Percentiles rank a stretch among this genome's conserved stretches.
phyloP scores from a whole-genome alignment of 2,113 vertebrate species.

The Zosterops japonicus region DNA sequence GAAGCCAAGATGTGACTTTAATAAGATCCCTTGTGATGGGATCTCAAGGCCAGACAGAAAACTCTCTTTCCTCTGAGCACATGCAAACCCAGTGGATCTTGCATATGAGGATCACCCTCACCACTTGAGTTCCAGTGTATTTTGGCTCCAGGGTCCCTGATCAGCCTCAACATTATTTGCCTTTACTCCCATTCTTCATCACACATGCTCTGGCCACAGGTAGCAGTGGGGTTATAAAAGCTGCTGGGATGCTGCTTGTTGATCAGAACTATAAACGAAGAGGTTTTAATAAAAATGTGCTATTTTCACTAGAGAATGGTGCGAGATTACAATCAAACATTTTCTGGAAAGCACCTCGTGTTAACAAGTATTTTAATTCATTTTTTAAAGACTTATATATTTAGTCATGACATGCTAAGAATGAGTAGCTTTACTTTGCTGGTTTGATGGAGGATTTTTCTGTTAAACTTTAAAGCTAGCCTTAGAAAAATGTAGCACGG shows the following conservation, averaged over 20 bases:
- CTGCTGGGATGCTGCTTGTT: too few relatives aligned
- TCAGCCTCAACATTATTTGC: neutral
- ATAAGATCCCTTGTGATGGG: neutral
- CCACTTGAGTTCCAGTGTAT: fast-evolving
- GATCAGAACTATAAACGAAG: neutral
- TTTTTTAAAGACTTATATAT: neutral
- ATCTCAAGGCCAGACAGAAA: neutral
- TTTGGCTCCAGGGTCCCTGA: neutral
- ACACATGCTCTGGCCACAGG: fast-evolving
- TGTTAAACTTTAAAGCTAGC: neutral
- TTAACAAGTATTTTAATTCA: neutral
- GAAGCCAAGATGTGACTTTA: neutral
- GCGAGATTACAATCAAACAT: neutral
- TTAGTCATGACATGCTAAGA: neutral
- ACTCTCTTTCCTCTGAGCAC: neutral
- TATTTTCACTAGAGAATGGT: neutral
- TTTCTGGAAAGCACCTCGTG: neutral
- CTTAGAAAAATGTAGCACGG: neutral
- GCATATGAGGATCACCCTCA: neutral
- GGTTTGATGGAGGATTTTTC: neutral
- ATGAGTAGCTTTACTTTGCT: neutral
- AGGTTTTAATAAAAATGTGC: neutral
- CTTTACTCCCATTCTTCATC: neutral
- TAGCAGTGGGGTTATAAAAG: neutral
- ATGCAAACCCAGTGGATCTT: neutral